These are phyloP conservation scores for Erethizon dorsatum DNA, from an alignment of 2,797 vertebrate species.

Conservation along the genomic window DNA sequence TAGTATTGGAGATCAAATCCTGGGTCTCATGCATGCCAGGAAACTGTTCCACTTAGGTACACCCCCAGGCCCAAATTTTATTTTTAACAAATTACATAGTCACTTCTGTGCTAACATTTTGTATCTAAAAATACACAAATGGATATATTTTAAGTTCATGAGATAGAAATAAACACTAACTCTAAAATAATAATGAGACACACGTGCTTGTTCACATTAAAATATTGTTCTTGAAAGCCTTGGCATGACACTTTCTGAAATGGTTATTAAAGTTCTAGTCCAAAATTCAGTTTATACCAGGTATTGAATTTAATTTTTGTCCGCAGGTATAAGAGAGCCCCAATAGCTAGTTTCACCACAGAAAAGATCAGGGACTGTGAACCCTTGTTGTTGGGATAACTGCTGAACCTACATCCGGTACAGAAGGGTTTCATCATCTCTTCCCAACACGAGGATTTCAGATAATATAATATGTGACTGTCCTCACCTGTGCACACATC, in stretches of 20 bases:
- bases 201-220: conserved; percentile 30
- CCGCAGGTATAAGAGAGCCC: conserved; percentile 1
- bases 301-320: conserved; percentile 37
- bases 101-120: conserved; percentile 57
- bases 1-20: neutral
- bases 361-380: conserved; percentile 15
- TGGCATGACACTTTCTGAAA: conserved; percentile 63
- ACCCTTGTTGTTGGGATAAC: conserved; percentile 9
- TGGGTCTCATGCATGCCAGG: neutral
- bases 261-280: conserved; percentile 59
- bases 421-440: neutral
- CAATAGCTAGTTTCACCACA: neutral
- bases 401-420: neutral
- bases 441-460: neutral
- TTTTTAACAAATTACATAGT: neutral
- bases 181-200: conserved; percentile 60
- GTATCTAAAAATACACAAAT: neutral
- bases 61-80: neutral
- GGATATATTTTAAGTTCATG: neutral
- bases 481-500: neutral
- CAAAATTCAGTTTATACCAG: conserved; percentile 51
- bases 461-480: neutral
- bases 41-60: neutral
- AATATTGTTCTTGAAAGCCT: conserved; percentile 35
- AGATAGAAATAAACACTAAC: neutral